These are phyloP conservation scores for Gisinianus flammeolus DNA, from an alignment of 2,888 invertebrate species.

Conservation along the genomic window DNA sequence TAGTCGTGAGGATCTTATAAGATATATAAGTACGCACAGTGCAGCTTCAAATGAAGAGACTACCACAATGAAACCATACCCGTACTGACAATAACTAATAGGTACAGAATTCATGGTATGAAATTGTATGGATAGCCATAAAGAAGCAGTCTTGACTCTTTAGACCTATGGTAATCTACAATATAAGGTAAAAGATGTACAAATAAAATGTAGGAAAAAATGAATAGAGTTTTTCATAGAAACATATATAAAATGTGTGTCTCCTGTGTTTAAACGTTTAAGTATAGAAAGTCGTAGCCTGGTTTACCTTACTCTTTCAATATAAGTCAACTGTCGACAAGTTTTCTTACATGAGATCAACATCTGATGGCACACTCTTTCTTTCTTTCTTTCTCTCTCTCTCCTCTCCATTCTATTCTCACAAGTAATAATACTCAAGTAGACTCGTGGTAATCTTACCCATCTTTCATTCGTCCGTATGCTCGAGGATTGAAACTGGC, in stretches of 20 bases:
- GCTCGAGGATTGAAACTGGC: constrained; percentile 15
- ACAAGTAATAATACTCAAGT: not conserved
- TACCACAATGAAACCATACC: not conserved
- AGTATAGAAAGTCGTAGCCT: constrained; percentile 10
- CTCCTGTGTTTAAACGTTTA: not conserved
- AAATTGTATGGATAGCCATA: not conserved
- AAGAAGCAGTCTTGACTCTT: not conserved
- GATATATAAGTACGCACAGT: not conserved
- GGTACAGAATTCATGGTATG: not conserved
- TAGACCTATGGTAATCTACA: not conserved
- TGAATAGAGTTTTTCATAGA: constrained; percentile 11
- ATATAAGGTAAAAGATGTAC: not conserved
- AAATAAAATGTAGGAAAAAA: not conserved
- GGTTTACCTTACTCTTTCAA: constrained; percentile 23
- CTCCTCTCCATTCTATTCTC: not conserved
- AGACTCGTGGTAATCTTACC: not conserved
- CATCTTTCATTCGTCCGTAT: constrained; percentile 8
- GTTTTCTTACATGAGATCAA: not conserved
- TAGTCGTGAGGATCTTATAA: not conserved
- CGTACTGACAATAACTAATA: not conserved
- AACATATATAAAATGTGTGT: constrained; percentile 5
- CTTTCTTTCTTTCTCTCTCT: not conserved
- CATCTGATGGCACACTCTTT: constrained; percentile 34
- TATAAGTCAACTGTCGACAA: not conserved
- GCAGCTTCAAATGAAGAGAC: not conserved